phyloP scores from a whole-genome alignment of 2,888 invertebrate genomes.

The Macaria liturata region DNA sequence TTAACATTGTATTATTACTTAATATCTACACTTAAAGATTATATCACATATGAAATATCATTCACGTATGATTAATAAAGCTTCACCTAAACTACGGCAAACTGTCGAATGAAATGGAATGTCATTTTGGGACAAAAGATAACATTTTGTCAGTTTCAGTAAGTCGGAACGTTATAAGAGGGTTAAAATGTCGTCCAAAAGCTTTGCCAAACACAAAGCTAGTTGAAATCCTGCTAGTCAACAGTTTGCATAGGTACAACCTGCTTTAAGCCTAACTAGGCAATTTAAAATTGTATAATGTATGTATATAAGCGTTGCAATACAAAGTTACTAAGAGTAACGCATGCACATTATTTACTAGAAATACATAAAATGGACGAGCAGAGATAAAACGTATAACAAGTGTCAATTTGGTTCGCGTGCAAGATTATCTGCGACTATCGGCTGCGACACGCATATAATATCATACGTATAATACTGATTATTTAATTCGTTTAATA shows the following conservation, averaged over 20 bases:
- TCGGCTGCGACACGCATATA: conserved; percentile 74
- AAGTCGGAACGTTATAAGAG: conserved; percentile 9
- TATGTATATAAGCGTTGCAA: conserved; percentile 27
- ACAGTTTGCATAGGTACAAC: conserved; percentile 48
- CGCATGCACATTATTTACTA: conserved; percentile 53
- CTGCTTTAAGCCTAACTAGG: not conserved
- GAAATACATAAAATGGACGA: conserved; percentile 34
- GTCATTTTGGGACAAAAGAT: conserved; percentile 41
- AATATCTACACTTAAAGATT: conserved; percentile 63
- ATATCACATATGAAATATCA: conserved; percentile 81
- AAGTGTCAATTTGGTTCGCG: conserved; percentile 59
- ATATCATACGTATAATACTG: conserved; percentile 81
- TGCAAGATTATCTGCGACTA: conserved; percentile 65
- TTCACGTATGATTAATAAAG: conserved; percentile 68
- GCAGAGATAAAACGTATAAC: conserved; percentile 52
- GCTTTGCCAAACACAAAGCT: not conserved
- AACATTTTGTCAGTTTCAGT: conserved; percentile 35
- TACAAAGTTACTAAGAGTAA: conserved; percentile 41
- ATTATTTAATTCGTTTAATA: conserved; percentile 83
- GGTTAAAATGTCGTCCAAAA: conserved; percentile 10
- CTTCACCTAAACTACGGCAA: conserved; percentile 56
- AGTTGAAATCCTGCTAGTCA: conserved; percentile 34
- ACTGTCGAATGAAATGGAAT: conserved; percentile 56
- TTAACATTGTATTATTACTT: conserved; percentile 56
- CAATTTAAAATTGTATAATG: conserved; percentile 36